phyloP scores from a whole-genome alignment of 2,888 invertebrate genomes.

The Elysia crispata region DNA sequence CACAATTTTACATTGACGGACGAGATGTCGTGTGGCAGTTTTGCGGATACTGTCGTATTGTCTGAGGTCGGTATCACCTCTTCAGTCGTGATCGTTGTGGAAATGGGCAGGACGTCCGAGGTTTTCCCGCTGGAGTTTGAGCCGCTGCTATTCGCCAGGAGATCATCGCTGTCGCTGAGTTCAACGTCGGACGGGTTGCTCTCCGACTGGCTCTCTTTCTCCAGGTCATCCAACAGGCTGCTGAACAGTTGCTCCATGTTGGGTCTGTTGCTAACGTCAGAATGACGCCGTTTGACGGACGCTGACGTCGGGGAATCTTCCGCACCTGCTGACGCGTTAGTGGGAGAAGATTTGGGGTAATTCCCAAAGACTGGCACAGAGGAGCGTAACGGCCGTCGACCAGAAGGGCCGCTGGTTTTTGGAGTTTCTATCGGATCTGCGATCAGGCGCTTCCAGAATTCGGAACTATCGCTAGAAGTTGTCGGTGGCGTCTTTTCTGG shows the following conservation, averaged over 20 bases:
- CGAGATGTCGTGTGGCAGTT: too few species aligned
- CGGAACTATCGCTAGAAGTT: neutral
- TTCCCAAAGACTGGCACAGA: constrained; percentile 23
- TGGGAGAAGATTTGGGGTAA: too few species aligned
- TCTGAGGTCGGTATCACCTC: too few species aligned
- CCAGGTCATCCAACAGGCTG: constrained; percentile 52
- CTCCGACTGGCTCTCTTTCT: constrained; percentile 48
- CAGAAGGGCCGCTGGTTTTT: neutral
- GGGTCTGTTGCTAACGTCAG: constrained; percentile 10
- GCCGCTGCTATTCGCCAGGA: neutral
- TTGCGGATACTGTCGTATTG: too few species aligned
- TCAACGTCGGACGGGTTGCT: constrained; percentile 50
- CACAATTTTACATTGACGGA: too few species aligned
- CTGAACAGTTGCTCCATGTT: constrained; percentile 51
- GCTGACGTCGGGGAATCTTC: too few species aligned
- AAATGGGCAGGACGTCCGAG: too few species aligned
- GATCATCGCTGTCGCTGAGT: constrained; percentile 47
- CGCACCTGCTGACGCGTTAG: neutral
- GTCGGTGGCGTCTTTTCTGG: neutral
- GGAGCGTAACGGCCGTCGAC: neutral
- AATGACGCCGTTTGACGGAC: neutral
- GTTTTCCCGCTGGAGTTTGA: neutral
- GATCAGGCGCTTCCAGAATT: neutral
- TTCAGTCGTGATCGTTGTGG: too few species aligned
- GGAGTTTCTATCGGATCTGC: neutral